Conservation (phyloP, 2,888 invertebrate species). For the Steinernema scapterisci region DNA sequence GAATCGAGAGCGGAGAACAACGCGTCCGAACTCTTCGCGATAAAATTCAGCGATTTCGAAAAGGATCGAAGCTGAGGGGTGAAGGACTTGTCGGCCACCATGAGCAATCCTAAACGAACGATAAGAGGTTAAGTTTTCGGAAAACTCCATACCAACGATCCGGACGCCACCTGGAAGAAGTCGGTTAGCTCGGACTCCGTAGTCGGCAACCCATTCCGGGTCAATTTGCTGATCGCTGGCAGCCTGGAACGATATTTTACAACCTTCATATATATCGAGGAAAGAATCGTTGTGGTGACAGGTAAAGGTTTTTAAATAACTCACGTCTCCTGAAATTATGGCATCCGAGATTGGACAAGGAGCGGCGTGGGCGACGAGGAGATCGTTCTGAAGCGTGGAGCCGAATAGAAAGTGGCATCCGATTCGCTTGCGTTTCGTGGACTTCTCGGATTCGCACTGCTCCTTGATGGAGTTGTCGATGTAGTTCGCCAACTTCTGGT, state of each 20-base stretch:
- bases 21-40: constrained; percentile 4
- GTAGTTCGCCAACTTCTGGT: constrained; percentile 7
- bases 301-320: no score
- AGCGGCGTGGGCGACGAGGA: not conserved
- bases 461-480: not conserved
- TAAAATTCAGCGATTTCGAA: not conserved
- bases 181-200: constrained; percentile 13
- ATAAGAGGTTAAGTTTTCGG: not conserved
- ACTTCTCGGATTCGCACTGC: constrained; percentile 8
- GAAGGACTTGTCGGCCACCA: constrained; percentile 19
- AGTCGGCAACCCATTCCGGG: constrained; percentile 23
- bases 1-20: not conserved
- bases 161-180: constrained; percentile 18
- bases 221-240: constrained; percentile 19
- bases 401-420: constrained; percentile 13
- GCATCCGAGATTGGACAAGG: not conserved
- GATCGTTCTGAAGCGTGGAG: not conserved
- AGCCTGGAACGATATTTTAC: not conserved
- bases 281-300: not conserved
- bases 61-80: not conserved
- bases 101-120: not conserved
- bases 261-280: not conserved
- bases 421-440: constrained; percentile 1
- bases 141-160: not conserved
- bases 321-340: not conserved